Base-by-base conservation (phyloP, 2,797 vertebrate species). In the Danio kyathit region DNA sequence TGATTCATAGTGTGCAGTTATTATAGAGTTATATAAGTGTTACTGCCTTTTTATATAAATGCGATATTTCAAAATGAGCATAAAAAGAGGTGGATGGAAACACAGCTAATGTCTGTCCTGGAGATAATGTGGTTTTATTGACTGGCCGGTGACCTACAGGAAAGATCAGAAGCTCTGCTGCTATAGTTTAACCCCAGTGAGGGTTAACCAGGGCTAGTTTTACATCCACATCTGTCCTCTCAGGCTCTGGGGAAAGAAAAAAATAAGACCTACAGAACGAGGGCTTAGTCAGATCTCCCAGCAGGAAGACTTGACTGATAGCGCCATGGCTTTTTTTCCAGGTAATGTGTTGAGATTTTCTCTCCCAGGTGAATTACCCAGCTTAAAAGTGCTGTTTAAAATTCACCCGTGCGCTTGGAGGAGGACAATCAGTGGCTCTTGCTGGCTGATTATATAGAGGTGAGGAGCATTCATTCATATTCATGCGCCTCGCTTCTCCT, bases 401-500 rank as follows among this genome's bases (percentile, higher is more conserved):
- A 93, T 94, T 91, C 91, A 86, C 86, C 48, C 9, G 81, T 76
- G 85, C 52, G 83, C 89, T 92, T 81, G 76, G 83, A 85, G 74
- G 90, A 92, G 91, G 91, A 93, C 92, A 93, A 93, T 93, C 92
- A 91, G 79, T 84, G 89, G 87, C 65, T 91, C 91, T 89, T 88
- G 88, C 90, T 81, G 84, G 86, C 85, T 92, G 92, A 95, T 93
- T 93, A 91, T 93, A 85, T 88, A 91, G 84, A 89, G 83, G 89
- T 88, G 89, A 86, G 86, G 86, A 86, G 90, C 87, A 91, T 94
- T 94, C 29, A 29, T 29, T 29, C 88, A 88, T 92, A 94, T 94
- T 92, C 92, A 93, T 93, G 54, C 81, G 79, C 69, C 90, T 85
- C 72, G 38, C 76, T 60, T 78, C 84, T 86, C 80, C 80, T 38